Percentiles rank a stretch among this genome's conserved stretches.
phyloP scores from a whole-genome alignment of 2,113 vertebrate species.

The Caracal caracal region DNA sequence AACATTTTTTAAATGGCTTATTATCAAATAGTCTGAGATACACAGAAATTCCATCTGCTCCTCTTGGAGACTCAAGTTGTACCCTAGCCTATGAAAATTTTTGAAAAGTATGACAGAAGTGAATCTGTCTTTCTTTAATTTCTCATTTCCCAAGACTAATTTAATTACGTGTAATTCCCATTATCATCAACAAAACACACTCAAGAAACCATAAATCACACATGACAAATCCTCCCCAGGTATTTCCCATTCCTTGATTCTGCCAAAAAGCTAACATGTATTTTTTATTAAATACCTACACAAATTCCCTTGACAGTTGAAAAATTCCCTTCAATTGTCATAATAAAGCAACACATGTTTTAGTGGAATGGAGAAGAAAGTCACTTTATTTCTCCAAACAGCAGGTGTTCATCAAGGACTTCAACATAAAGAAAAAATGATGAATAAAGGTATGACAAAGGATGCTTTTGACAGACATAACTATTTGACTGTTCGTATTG shows the following conservation, averaged over 20 bases:
- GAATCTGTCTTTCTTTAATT: not conserved
- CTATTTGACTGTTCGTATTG: not conserved
- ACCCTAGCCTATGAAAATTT: not conserved
- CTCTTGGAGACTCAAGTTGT: not conserved
- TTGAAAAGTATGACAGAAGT: not conserved
- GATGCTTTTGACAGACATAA: not conserved
- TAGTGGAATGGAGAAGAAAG: not conserved
- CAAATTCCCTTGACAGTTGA: not conserved
- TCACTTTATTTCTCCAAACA: not conserved
- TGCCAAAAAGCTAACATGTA: not conserved
- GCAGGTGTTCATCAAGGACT: not conserved
- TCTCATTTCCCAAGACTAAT: not conserved
- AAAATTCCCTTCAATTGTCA: not conserved
- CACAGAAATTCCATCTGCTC: not conserved
- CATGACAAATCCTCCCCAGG: not conserved
- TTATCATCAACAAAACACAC: conserved; percentile 32
- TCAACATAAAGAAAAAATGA: conserved; percentile 3
- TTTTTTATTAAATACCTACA: not conserved
- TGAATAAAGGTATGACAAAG: not conserved
- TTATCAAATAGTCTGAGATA: not conserved
- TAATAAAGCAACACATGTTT: not conserved
- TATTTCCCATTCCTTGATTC: not conserved
- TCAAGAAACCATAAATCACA: not conserved
- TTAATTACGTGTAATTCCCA: not conserved
- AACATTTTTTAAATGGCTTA: not conserved